A percentile compares a stretch with the other conserved stretches of the same genome.
Conservation (phyloP, 2,888 invertebrate species). For the Lithophane socia region DNA sequence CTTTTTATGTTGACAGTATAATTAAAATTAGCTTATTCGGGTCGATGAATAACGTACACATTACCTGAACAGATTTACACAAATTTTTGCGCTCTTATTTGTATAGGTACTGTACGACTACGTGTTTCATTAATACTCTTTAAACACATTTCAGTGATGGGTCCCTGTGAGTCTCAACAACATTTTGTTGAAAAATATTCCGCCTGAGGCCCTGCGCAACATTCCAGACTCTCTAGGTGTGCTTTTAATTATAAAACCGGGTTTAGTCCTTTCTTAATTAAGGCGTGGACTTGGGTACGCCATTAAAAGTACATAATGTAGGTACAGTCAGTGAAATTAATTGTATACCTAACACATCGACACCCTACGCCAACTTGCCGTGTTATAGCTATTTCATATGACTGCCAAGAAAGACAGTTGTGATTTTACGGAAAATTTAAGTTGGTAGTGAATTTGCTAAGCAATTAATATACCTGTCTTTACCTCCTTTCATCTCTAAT, state of each 20-base stretch:
- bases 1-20: not conserved
- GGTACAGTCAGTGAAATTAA: not conserved
- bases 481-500: not conserved
- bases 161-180: slow-evolving; percentile 18
- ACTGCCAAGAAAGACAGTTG: not conserved
- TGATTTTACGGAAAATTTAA: not conserved
- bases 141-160: slow-evolving; percentile 21
- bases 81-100: not conserved
- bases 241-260: slow-evolving; percentile 51
- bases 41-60: not conserved
- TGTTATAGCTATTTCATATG: no score
- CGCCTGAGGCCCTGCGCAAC: slow-evolving; percentile 3
- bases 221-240: slow-evolving; percentile 46
- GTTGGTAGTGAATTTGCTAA: not conserved
- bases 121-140: slow-evolving; percentile 7
- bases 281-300: slow-evolving; percentile 16
- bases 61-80: not conserved
- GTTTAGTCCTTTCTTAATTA: slow-evolving; percentile 37
- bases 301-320: slow-evolving; percentile 4
- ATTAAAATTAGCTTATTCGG: not conserved
- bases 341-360: not conserved
- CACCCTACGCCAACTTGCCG: not conserved
- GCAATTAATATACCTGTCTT: not conserved
- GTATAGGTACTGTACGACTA: not conserved
- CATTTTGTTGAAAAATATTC: slow-evolving; percentile 48